Evolutionary conservation across 1,140 invertebrate genomes (phyloP), one percentile per base, ranked within the genome.

Genomic region (Bombus waltoni): DNA sequence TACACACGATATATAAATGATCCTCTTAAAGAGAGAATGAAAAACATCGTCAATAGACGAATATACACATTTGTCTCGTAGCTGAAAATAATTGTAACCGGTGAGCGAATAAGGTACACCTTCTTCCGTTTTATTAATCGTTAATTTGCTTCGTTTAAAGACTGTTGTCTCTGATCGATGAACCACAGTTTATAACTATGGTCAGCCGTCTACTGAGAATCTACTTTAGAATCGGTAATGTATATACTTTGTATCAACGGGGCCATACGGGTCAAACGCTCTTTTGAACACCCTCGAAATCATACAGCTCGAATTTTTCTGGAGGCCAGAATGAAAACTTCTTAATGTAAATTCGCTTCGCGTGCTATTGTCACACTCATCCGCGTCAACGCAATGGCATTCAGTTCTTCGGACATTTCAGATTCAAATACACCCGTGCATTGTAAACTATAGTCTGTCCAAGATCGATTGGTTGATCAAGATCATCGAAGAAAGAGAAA

Each of bases 151-250:
- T 84, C 73, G 22, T 79, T 85, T 47, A 80, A 87, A 76, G 80
- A 77, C 87, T 72, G 53, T 65, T 83, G 35, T 62, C 47, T 70
- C 65, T 70, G 66, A 68, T 65, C 68, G 38, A 32, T 35, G 32
- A 18, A 80, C 78, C 78, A 77, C 65, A 70, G 62, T 80, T 40
- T 53, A 59, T 80, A 68, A 53, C 71, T 87, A 82, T 70, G 76
- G 88, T 42, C 85, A 87, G 74, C 80, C 80, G 6, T 53, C 47
- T 22, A 53, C 47, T 62, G 81, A 53, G 47, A 53, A 53, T 75
- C 87, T 91, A 90, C 44, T 88, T 88, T 88, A 90, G 83, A 91
- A 90, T 90, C 38, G 68, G 78, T 70, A 86, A 38, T 74, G 22
- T 68, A 68, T 84, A 90, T 84, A 90, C 6, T 53, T 53, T 53